Evolutionary conservation across 2,797 vertebrate genomes (phyloP), one percentile per base, ranked within the genome.

Genomic region (Hippocampus kuda): DNA sequence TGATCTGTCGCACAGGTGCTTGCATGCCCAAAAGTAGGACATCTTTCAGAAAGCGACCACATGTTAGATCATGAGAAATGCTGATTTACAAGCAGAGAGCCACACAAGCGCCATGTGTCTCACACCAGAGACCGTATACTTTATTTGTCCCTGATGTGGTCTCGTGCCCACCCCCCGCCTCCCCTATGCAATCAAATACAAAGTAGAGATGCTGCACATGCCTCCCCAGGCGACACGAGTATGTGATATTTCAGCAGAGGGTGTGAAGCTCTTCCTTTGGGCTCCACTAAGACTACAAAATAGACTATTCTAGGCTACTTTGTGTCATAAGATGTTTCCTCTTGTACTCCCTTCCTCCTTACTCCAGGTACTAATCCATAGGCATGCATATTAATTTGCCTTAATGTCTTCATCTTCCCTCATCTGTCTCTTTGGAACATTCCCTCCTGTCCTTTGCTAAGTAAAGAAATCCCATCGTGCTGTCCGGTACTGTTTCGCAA

Each of bases 191-290:
- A 72, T 84, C 74, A 77, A 69, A 79, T 72, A 70, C 70, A 69
- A 70, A 67, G 66, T 63, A 65, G 60, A 46, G 76, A 81, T 65
- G 72, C 69, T 76, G 69, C 75, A 70, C 70, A 80, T 75, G 78
- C 72, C 70, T 82, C 79, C 69, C 71, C 67, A 24, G 72, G 80
- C 62, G 64, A 78, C 81, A 73, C 16, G 62, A 70, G 59, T 65
- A 75, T 77, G 81, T 84, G 85, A 84, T 80, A 84, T 88, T 86
- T 84, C 75, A 75, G 70, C 24, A 44, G 65, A 22, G 70, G 38
- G 77, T 79, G 84, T 81, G 77, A 85, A 79, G 77, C 59, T 81
- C 68, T 63, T 67, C 70, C 77, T 80, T 18, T 0, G 54, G 54
- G 77, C 65, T 18, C 72, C 66, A 77, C 75, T 69, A 74, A 71